Evolutionary conservation across 2,113 vertebrate species (phyloP), one percentile per base, ranked within the genome.

Genomic region (Acrocephalus arundinaceus): DNA sequence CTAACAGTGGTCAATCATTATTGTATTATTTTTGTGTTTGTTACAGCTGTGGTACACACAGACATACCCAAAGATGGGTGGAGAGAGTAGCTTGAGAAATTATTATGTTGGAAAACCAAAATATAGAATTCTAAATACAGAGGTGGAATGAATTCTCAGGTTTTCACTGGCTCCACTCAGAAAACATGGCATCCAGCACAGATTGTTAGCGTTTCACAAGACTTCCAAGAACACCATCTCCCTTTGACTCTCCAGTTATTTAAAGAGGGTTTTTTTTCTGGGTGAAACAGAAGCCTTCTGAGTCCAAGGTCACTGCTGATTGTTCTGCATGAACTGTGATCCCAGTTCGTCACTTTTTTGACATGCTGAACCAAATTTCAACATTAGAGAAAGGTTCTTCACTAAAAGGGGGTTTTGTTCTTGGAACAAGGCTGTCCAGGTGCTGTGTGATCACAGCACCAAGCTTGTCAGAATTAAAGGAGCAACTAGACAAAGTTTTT

Each of bases 401-500:
- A 13, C 21, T n/a, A 16, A 46, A 63, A 43, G 13, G 3, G 3
- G 35, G 3, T 0, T 70, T 9, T 1, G 24, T 52, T 35, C 25
- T 65, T 43, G 15, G 21, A 81, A 35, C 8, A 62, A 71, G 39
- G 15, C 41, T 85, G 11, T n/a, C 24, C 52, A 54, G 31, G 17
- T 20, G 37, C 37, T 39, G 24, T 78, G 15, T 31, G 16, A n/a
- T 48, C 22, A 65, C 7, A 12, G 24, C 5, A 17, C 20, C 25
- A 83, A 71, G 16, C 9, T 28, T 66, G 27, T n/a, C 59, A 70
- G 39, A 59, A 25, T 55, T 81, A 45, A 59, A 41, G 24, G 19
- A 73, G 19, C 2, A 3, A 24, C 15, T 51, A n/a, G 22, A 23
- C 2, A 4, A 81, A 0, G 0, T 17, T 70, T 22, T 57, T 39